Conservation (phyloP, 2,888 invertebrate genomes). For the Steinernema scapterisci region DNA sequence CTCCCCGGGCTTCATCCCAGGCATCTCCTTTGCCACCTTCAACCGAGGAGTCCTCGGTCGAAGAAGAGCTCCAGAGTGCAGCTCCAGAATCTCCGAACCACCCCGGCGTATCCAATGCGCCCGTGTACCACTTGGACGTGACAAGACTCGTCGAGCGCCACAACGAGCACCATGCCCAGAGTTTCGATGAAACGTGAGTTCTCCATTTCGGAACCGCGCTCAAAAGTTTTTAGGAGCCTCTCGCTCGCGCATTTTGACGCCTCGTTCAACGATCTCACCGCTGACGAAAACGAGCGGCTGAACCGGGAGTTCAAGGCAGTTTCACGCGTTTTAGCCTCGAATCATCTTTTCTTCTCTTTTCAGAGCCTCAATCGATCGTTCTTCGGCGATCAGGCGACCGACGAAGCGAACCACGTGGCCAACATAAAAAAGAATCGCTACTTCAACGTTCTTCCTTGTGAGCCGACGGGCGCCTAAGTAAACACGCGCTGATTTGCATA, state of each 20-base stretch:
- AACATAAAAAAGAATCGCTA: conserved; percentile 51
- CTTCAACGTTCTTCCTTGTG: conserved; percentile 52
- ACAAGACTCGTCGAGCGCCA: conserved; percentile 15
- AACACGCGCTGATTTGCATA: not conserved
- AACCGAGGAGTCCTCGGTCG: conserved; percentile 7
- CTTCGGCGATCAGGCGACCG: conserved; percentile 33
- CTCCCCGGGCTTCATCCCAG: no score
- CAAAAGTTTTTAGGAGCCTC: not conserved
- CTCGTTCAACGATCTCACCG: not conserved
- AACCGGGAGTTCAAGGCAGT: conserved; percentile 46
- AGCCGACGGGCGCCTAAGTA: not conserved
- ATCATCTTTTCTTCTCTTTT: conserved; percentile 24
- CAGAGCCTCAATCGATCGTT: conserved; percentile 29
- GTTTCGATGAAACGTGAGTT: conserved; percentile 12
- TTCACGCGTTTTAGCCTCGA: no score
- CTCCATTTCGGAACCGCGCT: no score
- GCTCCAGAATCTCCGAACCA: not conserved
- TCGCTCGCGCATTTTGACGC: conserved; percentile 3
- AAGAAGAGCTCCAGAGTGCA: not conserved
- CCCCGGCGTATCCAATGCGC: no score
- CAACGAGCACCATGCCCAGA: conserved; percentile 1
- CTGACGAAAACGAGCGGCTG: conserved; percentile 44
- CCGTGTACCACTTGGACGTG: conserved; percentile 6
- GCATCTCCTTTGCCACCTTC: not conserved
- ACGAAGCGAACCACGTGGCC: conserved; percentile 37